Evolutionary conservation across 1,140 invertebrate species (phyloP).

Genomic region (Meteorus sp.): DNA sequence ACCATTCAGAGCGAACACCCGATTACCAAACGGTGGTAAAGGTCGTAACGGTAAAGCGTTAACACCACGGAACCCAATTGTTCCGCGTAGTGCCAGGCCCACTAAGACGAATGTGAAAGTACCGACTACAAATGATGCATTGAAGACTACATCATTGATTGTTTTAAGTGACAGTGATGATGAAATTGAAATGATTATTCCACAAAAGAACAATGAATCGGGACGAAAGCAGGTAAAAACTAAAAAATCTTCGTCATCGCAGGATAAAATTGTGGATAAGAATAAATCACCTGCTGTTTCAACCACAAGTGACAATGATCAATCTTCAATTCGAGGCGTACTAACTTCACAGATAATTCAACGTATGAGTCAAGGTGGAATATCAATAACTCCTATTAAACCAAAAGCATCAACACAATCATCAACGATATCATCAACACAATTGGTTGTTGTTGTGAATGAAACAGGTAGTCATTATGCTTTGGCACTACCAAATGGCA

Average conservation of each 20-base stretch:
- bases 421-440: conserved; percentile 30
- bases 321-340: conserved; percentile 25
- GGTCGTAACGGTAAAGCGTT: background rate
- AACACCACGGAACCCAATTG: background rate
- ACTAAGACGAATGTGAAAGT: background rate
- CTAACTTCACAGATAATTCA: conserved; percentile 48
- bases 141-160: conserved; percentile 49
- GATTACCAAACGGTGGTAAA: background rate
- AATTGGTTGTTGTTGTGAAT: conserved; percentile 55
- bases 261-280: conserved; percentile 1
- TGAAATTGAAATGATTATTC: conserved; percentile 55
- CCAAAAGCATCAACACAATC: conserved; percentile 27
- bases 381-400: conserved; percentile 54
- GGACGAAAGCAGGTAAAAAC: conserved; percentile 9
- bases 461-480: conserved; percentile 57
- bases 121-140: conserved; percentile 3
- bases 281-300: conserved; percentile 32
- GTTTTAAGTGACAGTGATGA: conserved; percentile 54
- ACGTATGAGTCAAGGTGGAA: conserved; percentile 51
- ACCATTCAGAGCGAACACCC: conserved; percentile 9
- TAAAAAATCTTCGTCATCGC: background rate
- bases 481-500: conserved; percentile 51
- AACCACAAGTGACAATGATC: conserved; percentile 27
- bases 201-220: conserved; percentile 33
- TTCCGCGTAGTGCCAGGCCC: background rate